Percentiles rank a stretch among this genome's conserved stretches.
These are phyloP conservation scores for Hestina assimilis DNA, from an alignment of 1,140 invertebrate species.

Conservation along the genomic window DNA sequence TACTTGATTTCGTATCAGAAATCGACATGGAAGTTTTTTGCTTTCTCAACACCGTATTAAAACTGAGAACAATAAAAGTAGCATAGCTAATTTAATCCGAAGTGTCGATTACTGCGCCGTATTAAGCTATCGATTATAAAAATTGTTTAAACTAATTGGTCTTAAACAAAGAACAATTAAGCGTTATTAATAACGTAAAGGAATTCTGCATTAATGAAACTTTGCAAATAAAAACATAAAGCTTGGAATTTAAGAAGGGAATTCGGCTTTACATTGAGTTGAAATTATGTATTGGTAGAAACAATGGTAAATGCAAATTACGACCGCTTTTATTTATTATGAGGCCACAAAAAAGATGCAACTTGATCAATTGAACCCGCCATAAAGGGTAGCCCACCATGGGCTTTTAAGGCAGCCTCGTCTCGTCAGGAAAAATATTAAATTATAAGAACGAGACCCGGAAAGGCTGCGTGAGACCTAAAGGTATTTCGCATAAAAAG, in stretches of 20 bases:
- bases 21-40: constrained; percentile 1
- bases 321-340: constrained; percentile 58
- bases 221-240: constrained; percentile 41
- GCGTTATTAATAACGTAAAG: constrained; percentile 13
- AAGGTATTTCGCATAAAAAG: constrained; percentile 35
- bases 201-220: constrained; percentile 10
- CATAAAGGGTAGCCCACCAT: constrained; percentile 56
- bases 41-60: neutral
- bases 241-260: constrained; percentile 39
- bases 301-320: constrained; percentile 72
- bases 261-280: constrained; percentile 52
- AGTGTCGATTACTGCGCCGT: neutral
- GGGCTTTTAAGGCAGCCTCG: constrained; percentile 49
- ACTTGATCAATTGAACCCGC: constrained; percentile 58
- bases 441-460: constrained; percentile 45
- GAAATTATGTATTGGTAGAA: constrained; percentile 62
- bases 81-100: neutral
- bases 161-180: constrained; percentile 27
- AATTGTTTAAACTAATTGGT: constrained; percentile 3
- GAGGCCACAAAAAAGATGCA: constrained; percentile 52
- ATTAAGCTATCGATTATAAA: constrained; percentile 4
- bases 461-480: constrained; percentile 34
- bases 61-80: neutral
- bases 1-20: constrained; percentile 6
- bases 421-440: constrained; percentile 54